Conservation (phyloP, 1,140 invertebrate genomes). For the Camponotus floridanus region DNA sequence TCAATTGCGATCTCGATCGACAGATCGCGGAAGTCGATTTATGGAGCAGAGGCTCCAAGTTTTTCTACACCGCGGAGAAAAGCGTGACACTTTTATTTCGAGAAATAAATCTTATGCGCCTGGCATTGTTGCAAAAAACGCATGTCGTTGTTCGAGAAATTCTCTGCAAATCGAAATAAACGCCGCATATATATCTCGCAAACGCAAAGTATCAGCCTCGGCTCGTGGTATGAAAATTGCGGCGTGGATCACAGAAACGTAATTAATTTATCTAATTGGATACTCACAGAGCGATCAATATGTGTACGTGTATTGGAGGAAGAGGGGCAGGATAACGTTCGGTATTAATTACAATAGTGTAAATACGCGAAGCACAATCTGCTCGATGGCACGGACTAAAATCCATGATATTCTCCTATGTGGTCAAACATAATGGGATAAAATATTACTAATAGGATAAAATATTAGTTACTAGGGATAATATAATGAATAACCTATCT, state of each 20-base stretch:
- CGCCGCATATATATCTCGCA: neutral
- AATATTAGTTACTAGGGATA: neutral
- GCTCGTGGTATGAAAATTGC: neutral
- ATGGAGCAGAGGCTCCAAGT: neutral
- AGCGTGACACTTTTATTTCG: slow-evolving; percentile 35
- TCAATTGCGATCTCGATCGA: slow-evolving; percentile 7
- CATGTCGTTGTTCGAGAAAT: slow-evolving; percentile 7
- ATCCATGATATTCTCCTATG: slow-evolving; percentile 22
- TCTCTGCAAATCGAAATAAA: slow-evolving; percentile 8
- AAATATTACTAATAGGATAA: slow-evolving; percentile 16
- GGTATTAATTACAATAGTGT: slow-evolving; percentile 55
- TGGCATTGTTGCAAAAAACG: slow-evolving; percentile 27
- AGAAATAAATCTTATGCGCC: slow-evolving; percentile 41
- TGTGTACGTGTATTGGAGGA: too few species aligned
- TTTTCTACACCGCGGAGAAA: slow-evolving; percentile 11
- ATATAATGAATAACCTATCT: neutral
- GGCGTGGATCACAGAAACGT: neutral
- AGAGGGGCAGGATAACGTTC: slow-evolving; percentile 12
- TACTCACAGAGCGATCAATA: slow-evolving; percentile 32
- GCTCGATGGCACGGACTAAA: slow-evolving; percentile 32
- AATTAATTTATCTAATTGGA: slow-evolving; percentile 61
- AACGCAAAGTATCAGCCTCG: neutral
- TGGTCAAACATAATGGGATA: neutral
- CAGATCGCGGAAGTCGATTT: slow-evolving; percentile 38
- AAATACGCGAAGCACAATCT: slow-evolving; percentile 44